Percentiles rank a stretch among this genome's conserved stretches.
These are phyloP conservation scores for Sinhomidia bicolor DNA, from an alignment of 2,888 invertebrate species.

Conservation along the genomic window DNA sequence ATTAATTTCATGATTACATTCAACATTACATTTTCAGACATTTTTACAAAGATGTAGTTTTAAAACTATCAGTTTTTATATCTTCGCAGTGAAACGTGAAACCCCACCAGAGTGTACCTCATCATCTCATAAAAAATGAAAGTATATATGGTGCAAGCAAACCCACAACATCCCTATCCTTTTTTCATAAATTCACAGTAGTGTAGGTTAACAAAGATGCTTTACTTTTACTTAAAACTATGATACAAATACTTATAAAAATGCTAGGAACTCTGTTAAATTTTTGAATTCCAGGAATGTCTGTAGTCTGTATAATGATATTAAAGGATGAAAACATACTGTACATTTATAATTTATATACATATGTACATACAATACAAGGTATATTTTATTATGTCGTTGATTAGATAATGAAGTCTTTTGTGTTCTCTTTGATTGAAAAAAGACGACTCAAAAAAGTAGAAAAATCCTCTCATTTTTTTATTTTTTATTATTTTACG, in stretches of 20 bases:
- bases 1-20: slow-evolving; percentile 50
- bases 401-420: slow-evolving; percentile 67
- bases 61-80: too few relatives aligned
- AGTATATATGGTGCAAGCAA: neutral
- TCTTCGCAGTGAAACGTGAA: too few relatives aligned
- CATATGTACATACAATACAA: neutral
- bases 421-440: slow-evolving; percentile 56
- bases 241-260: slow-evolving; percentile 8
- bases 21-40: neutral
- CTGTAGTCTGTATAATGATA: neutral
- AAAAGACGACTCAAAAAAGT: slow-evolving; percentile 51
- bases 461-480: slow-evolving; percentile 44
- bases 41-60: too few relatives aligned
- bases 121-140: neutral
- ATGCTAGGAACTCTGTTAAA: neutral
- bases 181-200: neutral
- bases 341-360: neutral
- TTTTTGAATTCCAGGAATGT: neutral
- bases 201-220: too few relatives aligned
- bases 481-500: neutral
- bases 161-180: neutral
- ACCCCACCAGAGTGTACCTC: neutral
- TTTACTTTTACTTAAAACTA: neutral
- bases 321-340: neutral
- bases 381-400: neutral